Base-by-base conservation (phyloP, 2,113 vertebrate genomes). In the Cololabis saira region DNA sequence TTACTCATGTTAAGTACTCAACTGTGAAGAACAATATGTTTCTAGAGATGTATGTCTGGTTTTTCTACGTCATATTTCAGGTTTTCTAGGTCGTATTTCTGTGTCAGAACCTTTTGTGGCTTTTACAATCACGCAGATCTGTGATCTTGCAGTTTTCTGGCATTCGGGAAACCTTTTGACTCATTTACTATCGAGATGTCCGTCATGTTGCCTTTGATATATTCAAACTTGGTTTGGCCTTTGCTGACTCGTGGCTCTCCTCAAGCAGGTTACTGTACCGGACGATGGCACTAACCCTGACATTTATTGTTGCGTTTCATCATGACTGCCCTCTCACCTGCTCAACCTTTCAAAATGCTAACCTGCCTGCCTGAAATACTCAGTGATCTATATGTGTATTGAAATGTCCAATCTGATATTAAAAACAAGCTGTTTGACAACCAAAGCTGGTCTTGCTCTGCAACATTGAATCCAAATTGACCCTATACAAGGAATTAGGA, bases 331-430 rank as follows among this genome's bases (percentile, higher is more conserved):
- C 58, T 67, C 27, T 58, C 58, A 19, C 51, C 50, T 16, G 47
- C 40, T 43, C 54, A 64, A 27, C 69, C 72, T 51, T 84, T 64
- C 55, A 33, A 81, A 86, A 83, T 63, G 74, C 44, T 48, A 75
- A 33, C 19, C n/a, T n/a, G n/a, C n/a, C n/a, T n/a, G n/a, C 19
- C 12, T 27, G 33, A 16, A 21, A 37, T 14, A 9, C 12, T 42
- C 54, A 41, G 48, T 4, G 11, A 22, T 1, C 22, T 27, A 8
- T 19, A 9, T 8, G 11, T 21, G 10, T 8, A 21, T 27, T 48
- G 45, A n/a, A n/a, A n/a, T n/a, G n/a, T n/a, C n/a, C n/a, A n/a
- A n/a, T n/a, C n/a, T n/a, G n/a, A n/a, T n/a, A n/a, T n/a, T n/a
- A n/a, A n/a, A n/a, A n/a, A n/a, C n/a, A n/a, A n/a, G n/a, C n/a